A percentile compares a stretch with the other conserved stretches of the same genome.
Evolutionary conservation across 1,140 invertebrate genomes (phyloP).

Genomic region (Aphelinus atriplicis): DNA sequence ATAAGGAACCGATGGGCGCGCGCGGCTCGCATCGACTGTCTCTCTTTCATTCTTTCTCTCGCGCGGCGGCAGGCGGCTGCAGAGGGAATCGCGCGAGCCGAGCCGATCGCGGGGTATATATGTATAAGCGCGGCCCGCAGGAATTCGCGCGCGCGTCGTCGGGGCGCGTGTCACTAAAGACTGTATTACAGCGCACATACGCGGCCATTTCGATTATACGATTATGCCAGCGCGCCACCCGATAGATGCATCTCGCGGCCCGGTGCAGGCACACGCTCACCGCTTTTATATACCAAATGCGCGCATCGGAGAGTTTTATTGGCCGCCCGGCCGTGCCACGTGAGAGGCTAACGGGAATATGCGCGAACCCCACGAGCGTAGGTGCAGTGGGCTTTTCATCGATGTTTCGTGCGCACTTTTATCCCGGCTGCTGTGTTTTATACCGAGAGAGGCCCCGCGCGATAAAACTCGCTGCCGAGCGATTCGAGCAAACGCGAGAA

Average conservation of each 20-base stretch:
- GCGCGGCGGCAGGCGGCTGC: neutral
- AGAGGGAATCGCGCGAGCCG: too few species aligned
- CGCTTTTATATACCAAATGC: neutral
- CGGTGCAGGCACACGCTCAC: neutral
- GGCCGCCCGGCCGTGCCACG: too few species aligned
- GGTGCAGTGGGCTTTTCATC: too few species aligned
- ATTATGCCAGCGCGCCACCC: too few species aligned
- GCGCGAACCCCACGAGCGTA: neutral
- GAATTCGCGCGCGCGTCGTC: neutral
- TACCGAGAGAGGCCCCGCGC: too few species aligned
- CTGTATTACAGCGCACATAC: conserved; percentile 5
- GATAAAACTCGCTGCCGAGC: too few species aligned
- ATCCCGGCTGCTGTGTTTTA: too few species aligned
- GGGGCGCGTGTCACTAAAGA: neutral
- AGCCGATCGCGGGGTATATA: conserved; percentile 1
- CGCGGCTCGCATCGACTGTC: neutral
- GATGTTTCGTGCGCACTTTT: too few species aligned
- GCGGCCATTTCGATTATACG: neutral
- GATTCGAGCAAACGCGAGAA: too few species aligned
- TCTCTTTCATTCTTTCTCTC: neutral
- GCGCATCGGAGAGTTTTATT: neutral
- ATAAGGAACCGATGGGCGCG: conserved; percentile 8
- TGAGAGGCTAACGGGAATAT: neutral
- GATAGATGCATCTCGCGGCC: neutral
- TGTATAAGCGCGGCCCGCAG: conserved; percentile 3